Base-by-base conservation (phyloP, 2,113 vertebrate genomes). In the Pantherophis guttatus region DNA sequence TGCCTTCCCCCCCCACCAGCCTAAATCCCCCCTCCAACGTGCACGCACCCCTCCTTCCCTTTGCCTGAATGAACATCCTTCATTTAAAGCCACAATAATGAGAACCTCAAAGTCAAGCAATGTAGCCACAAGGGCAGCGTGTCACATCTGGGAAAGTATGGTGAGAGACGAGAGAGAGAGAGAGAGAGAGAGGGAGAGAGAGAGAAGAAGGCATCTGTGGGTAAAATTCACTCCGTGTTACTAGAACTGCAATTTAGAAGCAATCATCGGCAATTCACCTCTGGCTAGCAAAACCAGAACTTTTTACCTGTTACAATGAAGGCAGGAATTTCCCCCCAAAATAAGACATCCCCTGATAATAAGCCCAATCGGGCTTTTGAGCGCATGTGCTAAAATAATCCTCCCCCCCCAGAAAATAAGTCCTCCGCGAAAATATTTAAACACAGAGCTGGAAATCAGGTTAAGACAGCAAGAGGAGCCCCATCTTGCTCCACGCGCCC, bases 31-130 rank as follows among this genome's bases (percentile, higher is more conserved):
- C 23, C 75, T 29, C 65, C 86, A 95, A 96, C 96, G 92, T 96
- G 97, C 96, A 96, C 97, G 94, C 96, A 97, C 97, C 96, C 96
- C 95, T 75, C 95, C 95, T n/a, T 44, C 87, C 96, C 96, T 97
- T 95, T 97, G 97, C 97, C 97, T 97, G 97, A 97, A 97, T 96
- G 98, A 98, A 98, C 97, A 98, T 97, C 97, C 97, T 98, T 98
- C 97, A 98, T 98, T 98, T 98, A 97, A 98, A 98, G 97, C 97
- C 97, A 97, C 97, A 98, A 97, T 98, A 98, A 98, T 97, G 97
- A 98, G 98, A 98, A 97, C 97, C 97, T 98, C 97, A 98, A 98
- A 98, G 98, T 98, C 98, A 98, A 97, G 93, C 97, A 96, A 96
- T 96, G 97, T 96, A 95, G 97, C 96, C 97, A 95, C 98, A 98